Base-by-base conservation (phyloP, 2,113 vertebrate genomes). In the Paramisgurnus dabryanus region DNA sequence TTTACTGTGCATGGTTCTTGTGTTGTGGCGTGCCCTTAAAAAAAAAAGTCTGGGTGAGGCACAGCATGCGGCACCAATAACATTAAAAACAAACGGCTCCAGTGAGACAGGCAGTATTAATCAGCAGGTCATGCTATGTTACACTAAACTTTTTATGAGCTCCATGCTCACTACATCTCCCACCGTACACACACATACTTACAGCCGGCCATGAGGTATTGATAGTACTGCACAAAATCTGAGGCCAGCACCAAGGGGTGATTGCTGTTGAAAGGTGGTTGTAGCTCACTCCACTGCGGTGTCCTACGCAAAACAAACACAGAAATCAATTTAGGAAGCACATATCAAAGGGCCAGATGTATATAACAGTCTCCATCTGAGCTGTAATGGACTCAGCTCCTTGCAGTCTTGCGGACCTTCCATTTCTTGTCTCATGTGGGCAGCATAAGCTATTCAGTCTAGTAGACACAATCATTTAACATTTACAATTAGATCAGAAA, bases 221-320 rank as follows among this genome's bases (percentile, higher is more conserved):
- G 96, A 87, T 95, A 98, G 89, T 95, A 95, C 90, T 98, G 97
- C 41, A 99, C 97, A 3, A 96, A 93, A 88, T 98, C 97, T 15
- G 97, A 96, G 76, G 97, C 95, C 61, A 97, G 90, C 82, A 99
- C 94, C 87, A 99, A 88, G 5, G 96, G 96, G 88, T 99, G 97
- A 90, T 93, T 98, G 86, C 95, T 92, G 89, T 94, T 96, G 93
- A 99, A 99, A 55, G 97, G 97, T 63, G 96, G 97, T 89, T 98
- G 98, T 68, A 99, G 92, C 83, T 99, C 98, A 85, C 97, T 98
- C 98, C 98, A 99, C 83, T 97, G 98, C 72, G 96, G 97, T 64
- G 97, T 98, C 93, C 98, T 99, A 90, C 85, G 83, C 80, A 80
- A 82, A 81, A 82, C 82, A 89, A 87, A 65, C 45, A 87, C 78